These are phyloP conservation scores for Tachycineta bicolor DNA, from an alignment of 2,113 vertebrate species.

Conservation along the genomic window DNA sequence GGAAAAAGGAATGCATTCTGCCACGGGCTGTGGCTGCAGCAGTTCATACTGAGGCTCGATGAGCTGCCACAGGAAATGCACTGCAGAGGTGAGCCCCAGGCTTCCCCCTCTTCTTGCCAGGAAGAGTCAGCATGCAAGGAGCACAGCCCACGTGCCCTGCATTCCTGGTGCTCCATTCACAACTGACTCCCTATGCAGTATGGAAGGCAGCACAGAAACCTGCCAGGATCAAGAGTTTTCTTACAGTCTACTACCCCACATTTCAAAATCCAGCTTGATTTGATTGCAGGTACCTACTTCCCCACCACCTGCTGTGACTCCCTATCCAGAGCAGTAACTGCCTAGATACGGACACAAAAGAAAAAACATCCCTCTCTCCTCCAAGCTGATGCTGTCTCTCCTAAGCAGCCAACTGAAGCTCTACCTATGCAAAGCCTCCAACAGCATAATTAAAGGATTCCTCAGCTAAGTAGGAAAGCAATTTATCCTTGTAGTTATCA, in stretches of 20 bases:
- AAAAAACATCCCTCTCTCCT: neutral
- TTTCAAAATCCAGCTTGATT: neutral
- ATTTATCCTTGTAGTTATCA: constrained; percentile 1
- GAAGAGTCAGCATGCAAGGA: neutral
- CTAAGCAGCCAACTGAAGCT: neutral
- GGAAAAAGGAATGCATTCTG: neutral
- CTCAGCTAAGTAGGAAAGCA: neutral
- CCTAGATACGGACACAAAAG: neutral
- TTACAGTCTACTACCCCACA: neutral
- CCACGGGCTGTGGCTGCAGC: neutral
- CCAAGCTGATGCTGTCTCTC: neutral
- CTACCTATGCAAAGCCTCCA: neutral
- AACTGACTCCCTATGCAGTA: neutral
- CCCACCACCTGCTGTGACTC: neutral
- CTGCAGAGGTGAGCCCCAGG: neutral
- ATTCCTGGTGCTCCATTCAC: neutral
- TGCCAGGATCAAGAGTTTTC: neutral
- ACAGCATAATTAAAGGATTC: neutral
- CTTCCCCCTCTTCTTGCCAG: neutral
- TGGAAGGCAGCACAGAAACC: neutral
- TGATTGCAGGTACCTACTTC: neutral
- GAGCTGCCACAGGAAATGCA: neutral
- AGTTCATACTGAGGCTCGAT: neutral
- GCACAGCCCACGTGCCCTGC: neutral
- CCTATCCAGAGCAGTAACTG: neutral